Base-by-base conservation (phyloP, 92 coral and sea anemone genomes). In the Actinostola sp. region DNA sequence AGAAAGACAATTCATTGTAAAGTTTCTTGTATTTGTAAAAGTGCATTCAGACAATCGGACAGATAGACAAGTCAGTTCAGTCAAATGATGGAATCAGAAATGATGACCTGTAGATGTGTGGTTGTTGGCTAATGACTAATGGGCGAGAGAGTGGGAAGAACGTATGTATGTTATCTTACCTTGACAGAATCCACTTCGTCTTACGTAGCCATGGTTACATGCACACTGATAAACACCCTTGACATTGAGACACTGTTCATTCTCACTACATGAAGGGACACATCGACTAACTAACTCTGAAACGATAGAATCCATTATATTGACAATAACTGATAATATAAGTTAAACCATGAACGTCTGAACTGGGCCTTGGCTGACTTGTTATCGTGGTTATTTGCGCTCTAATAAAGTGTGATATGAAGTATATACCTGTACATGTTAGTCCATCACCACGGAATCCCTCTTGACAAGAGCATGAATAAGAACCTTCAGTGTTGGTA, bases 381-480 rank as follows among this genome's bases (percentile, higher is more conserved):
- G n/a, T n/a, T n/a, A n/a, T n/a, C n/a, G n/a, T n/a, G n/a, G n/a
- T n/a, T n/a, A n/a, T n/a, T n/a, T n/a, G n/a, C n/a, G n/a, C n/a
- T n/a, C n/a, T n/a, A n/a, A n/a, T n/a, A n/a, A n/a, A n/a, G n/a
- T n/a, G n/a, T n/a, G n/a, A 55, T 1, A 23, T 2, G 39, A 15
- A 29, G 29, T 59, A 16, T 27, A 41, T 16, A 66, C 56, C 72
- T 66, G 58, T 44, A n/a, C 72, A 66, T 12, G n/a, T 31, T 17
- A 30, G 23, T 16, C 72, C 72, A 48, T 66, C 41, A 14, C 72
- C 84, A 13, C 44, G 26, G 41, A 17, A 69, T 25, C 84, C 84
- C 14, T 51, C 43, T 11, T 78, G 67, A 69, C 84, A 79, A 29
- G 52, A 15, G 28, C 84, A 79, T 27, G 43, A 29, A 53, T 79